phyloP scores from a whole-genome alignment of 1,140 invertebrate genomes.

The Cydia amplana region DNA sequence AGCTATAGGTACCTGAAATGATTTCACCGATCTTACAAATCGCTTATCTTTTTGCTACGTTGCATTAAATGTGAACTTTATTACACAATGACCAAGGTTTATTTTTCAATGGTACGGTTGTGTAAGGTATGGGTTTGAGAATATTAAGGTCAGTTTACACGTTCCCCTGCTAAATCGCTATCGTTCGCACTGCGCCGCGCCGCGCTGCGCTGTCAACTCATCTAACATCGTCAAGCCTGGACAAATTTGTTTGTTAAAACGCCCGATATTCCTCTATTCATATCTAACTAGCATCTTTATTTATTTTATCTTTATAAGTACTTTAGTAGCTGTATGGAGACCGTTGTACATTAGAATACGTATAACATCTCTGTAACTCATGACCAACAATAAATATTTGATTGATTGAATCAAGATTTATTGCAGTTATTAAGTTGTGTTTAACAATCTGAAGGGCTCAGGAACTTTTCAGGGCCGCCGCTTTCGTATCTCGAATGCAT shows the following conservation, averaged over 20 bases:
- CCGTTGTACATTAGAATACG: too few species aligned
- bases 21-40: background rate
- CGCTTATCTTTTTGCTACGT: background rate
- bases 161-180: background rate
- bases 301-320: background rate
- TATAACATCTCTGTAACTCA: too few species aligned
- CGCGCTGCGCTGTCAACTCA: background rate
- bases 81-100: background rate
- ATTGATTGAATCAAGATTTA: too few species aligned
- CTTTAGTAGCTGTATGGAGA: background rate
- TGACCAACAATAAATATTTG: too few species aligned
- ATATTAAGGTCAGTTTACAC: background rate
- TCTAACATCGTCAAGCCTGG: background rate
- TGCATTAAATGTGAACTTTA: background rate
- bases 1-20: background rate
- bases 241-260: background rate
- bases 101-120: background rate
- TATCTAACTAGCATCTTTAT: background rate
- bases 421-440: too few species aligned
- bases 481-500: too few species aligned
- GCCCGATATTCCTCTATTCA: background rate
- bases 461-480: too few species aligned
- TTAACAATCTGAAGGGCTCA: too few species aligned
- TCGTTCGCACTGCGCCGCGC: slow-evolving; percentile 1
- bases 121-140: background rate